phyloP scores from a whole-genome alignment of 2,113 vertebrate genomes.

The Mormyrus iriodes region DNA sequence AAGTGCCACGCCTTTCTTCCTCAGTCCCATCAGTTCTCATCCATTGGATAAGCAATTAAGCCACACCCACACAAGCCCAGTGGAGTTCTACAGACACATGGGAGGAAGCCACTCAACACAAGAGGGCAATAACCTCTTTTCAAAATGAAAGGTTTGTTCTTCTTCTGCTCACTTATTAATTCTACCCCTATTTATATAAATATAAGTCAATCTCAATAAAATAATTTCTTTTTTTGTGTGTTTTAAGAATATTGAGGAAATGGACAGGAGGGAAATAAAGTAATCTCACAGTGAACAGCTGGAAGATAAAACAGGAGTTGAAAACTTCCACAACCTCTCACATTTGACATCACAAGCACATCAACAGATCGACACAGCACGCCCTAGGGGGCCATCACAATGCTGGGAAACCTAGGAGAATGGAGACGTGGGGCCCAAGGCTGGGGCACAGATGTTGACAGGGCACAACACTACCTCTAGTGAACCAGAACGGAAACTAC shows the following conservation, averaged over 20 bases:
- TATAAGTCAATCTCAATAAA: conserved; percentile 55
- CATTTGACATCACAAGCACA: conserved; percentile 27
- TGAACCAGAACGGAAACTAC: neutral
- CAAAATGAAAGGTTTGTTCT: conserved; percentile 21
- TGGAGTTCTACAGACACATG: neutral
- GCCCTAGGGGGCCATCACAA: neutral
- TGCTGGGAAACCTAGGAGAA: neutral
- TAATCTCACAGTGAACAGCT: conserved; percentile 56
- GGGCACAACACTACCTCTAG: neutral
- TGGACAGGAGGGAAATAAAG: conserved; percentile 44
- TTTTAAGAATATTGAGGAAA: conserved; percentile 51
- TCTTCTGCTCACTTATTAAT: conserved; percentile 15
- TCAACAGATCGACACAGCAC: conserved; percentile 41
- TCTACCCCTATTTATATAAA: conserved; percentile 41
- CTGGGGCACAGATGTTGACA: neutral
- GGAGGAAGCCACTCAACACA: neutral
- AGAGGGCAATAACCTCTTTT: conserved; percentile 20
- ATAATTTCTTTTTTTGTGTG: conserved; percentile 43
- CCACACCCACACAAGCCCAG: neutral
- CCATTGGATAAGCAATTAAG: conserved; percentile 12
- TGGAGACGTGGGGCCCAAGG: neutral
- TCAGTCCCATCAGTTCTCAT: conserved; percentile 13
- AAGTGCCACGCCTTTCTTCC: conserved; percentile 37
- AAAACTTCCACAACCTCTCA: conserved; percentile 17
- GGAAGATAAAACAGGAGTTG: conserved; percentile 42